A percentile compares a stretch with the other conserved stretches of the same genome.
These are phyloP conservation scores for Peromyscus maniculatus DNA, from an alignment of 2,113 vertebrate genomes.

Conservation along the genomic window DNA sequence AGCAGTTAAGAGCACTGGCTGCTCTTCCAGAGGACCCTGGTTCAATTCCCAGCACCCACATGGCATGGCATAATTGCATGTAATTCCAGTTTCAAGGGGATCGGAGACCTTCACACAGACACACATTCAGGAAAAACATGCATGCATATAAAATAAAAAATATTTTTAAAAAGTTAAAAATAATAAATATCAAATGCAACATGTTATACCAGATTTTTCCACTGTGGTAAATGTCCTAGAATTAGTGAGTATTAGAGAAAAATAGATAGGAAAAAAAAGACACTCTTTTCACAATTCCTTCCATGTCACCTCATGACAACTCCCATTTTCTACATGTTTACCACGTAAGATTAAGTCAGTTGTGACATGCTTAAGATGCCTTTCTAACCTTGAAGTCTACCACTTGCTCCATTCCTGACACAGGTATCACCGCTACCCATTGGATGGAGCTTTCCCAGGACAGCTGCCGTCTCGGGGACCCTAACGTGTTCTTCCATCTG, in stretches of 20 bases:
- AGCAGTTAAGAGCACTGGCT: too few species aligned
- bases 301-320: background rate
- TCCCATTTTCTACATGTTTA: background rate
- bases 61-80: too few species aligned
- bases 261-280: background rate
- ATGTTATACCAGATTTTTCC: background rate
- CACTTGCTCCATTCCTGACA: background rate
- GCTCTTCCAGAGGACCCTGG: too few species aligned
- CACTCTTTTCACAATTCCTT: background rate
- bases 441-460: background rate
- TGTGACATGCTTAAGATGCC: background rate
- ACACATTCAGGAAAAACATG: too few species aligned
- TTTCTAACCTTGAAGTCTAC: background rate
- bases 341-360: background rate
- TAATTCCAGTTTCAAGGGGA: too few species aligned
- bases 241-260: conserved; percentile 15
- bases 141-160: too few species aligned
- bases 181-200: conserved; percentile 11
- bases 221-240: conserved; percentile 16
- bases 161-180: too few species aligned
- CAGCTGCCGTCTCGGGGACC: background rate
- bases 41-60: too few species aligned
- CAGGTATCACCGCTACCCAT: background rate
- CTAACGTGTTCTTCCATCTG: background rate
- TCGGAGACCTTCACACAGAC: too few species aligned